phyloP scores from a whole-genome alignment of 2,888 invertebrate genomes.

The Galerucella calmariensis region DNA sequence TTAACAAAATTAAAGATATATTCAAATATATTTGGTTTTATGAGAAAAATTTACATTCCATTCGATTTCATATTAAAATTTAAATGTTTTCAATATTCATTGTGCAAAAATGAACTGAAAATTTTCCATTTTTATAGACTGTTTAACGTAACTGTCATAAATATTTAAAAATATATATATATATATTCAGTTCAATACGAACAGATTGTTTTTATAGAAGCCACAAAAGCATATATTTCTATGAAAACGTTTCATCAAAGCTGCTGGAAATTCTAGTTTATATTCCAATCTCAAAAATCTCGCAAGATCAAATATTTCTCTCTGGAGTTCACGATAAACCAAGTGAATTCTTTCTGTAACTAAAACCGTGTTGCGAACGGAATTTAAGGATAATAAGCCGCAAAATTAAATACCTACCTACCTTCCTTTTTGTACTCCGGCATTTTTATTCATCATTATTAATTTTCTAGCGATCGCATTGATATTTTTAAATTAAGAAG shows the following conservation, averaged over 20 bases:
- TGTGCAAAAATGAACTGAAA: too few species aligned
- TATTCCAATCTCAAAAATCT: conserved; percentile 13
- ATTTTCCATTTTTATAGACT: too few species aligned
- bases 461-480: not conserved
- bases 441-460: not conserved
- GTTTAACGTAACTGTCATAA: not conserved
- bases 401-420: conserved; percentile 24
- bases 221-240: not conserved
- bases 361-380: conserved; percentile 22
- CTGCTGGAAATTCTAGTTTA: not conserved
- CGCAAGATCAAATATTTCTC: conserved; percentile 3
- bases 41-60: too few species aligned
- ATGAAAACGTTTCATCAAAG: not conserved
- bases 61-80: too few species aligned
- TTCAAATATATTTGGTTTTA: too few species aligned
- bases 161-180: too few species aligned
- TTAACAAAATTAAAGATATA: too few species aligned
- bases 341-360: conserved; percentile 19
- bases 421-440: not conserved
- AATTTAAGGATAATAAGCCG: conserved; percentile 30
- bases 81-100: too few species aligned
- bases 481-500: not conserved
- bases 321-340: conserved; percentile 13
- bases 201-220: not conserved
- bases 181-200: not conserved